Evolutionary conservation across 2,113 vertebrate species (phyloP).

Genomic region (Nanorana parkeri): DNA sequence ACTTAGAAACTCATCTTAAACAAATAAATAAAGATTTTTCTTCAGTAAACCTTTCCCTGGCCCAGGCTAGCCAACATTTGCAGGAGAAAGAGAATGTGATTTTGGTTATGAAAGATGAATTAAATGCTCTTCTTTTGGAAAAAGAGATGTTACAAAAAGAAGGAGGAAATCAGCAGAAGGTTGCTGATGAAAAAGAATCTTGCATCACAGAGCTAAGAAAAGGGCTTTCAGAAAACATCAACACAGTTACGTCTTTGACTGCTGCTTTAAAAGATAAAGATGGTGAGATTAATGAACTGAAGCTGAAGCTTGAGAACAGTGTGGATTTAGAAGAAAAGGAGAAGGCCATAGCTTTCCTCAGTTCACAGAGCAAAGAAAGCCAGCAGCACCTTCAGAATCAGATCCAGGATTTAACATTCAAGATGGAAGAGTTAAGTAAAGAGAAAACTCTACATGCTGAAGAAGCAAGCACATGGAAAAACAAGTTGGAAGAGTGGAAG

Average conservation of each 20-base stretch:
- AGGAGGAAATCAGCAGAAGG: conserved; percentile 74
- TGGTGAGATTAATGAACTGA: conserved; percentile 77
- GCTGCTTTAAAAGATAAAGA: conserved; percentile 79
- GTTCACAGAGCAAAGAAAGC: conserved; percentile 76
- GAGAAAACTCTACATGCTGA: conserved; percentile 81
- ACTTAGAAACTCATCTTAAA: conserved; percentile 81
- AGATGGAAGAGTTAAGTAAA: conserved; percentile 73
- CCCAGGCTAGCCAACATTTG: conserved; percentile 77
- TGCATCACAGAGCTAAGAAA: conserved; percentile 82
- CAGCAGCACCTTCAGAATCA: conserved; percentile 68
- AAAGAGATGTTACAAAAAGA: conserved; percentile 79
- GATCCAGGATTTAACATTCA: conserved; percentile 73
- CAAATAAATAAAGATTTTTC: conserved; percentile 75
- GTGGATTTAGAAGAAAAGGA: conserved; percentile 79
- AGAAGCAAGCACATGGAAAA: conserved; percentile 74
- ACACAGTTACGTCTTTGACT: conserved; percentile 75
- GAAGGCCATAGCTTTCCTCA: conserved; percentile 78
- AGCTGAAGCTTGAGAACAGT: conserved; percentile 76
- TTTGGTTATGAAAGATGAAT: conserved; percentile 76
- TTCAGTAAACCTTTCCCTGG: conserved; percentile 75
- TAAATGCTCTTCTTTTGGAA: conserved; percentile 72
- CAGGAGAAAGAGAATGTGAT: conserved; percentile 81
- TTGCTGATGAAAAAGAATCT: conserved; percentile 80
- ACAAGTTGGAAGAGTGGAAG: conserved; percentile 84
- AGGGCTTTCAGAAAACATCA: conserved; percentile 77